Evolutionary conservation across 2,113 vertebrate genomes (phyloP).

Genomic region (Miniopterus natalensis): DNA sequence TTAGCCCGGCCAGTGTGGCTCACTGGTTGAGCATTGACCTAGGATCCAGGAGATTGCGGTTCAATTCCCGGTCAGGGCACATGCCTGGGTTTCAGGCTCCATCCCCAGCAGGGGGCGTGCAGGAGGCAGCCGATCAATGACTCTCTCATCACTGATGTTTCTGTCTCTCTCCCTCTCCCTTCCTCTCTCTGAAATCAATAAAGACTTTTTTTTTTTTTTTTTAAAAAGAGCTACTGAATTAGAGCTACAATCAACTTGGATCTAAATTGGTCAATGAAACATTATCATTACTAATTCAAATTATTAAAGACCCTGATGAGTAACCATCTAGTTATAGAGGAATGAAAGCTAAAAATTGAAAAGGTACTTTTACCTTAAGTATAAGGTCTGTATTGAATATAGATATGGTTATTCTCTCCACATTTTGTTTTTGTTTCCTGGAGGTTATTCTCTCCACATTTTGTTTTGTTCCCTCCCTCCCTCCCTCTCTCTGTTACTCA

Average conservation of each 20-base stretch:
- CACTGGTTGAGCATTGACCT: too few relatives aligned
- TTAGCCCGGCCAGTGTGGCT: not conserved
- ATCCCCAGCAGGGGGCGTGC: too few relatives aligned
- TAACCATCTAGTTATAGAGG: not conserved
- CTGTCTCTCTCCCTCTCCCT: too few relatives aligned
- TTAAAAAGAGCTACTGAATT: not conserved
- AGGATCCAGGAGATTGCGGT: too few relatives aligned
- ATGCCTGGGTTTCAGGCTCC: too few relatives aligned
- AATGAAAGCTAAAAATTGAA: constrained; percentile 18
- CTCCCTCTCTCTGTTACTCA: not conserved
- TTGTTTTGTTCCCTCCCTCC: constrained; percentile 4
- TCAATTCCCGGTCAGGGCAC: too few relatives aligned
- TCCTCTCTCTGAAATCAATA: too few relatives aligned
- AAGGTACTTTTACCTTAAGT: constrained; percentile 9
- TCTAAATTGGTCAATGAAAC: not conserved
- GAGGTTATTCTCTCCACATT: not conserved
- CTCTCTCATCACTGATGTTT: too few relatives aligned
- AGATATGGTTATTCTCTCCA: not conserved
- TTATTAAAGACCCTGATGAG: constrained; percentile 45
- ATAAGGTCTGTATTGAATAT: not conserved
- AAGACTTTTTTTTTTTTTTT: too few relatives aligned
- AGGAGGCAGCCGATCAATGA: too few relatives aligned
- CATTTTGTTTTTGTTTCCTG: constrained; percentile 57
- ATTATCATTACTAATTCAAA: constrained; percentile 35
- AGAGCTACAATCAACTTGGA: not conserved